Evolutionary conservation across 2,888 invertebrate species (phyloP), one percentile per base, ranked within the genome.

Genomic region (Epirrhoe alternata): DNA sequence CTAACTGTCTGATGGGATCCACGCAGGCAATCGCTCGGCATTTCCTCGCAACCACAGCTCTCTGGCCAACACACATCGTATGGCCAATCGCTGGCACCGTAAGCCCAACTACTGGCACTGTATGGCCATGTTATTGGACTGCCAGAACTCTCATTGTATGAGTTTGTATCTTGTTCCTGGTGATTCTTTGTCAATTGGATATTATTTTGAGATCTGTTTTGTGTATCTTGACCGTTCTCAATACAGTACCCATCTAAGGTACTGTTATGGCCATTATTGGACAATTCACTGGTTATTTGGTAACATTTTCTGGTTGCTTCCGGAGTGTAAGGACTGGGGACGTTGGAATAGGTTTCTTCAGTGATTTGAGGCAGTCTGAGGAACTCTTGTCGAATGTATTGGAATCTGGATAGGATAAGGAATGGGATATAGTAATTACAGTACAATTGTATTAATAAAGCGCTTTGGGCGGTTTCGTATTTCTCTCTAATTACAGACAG

Each of bases 1-100:
- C 88, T 87, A 83, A 88, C 88, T 77, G 80, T 80, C 83, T 75
- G 74, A 61, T 80, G 62, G 72, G 83, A 79, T 38, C 76, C 74
- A 70, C 76, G 57, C 47, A 67, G 61, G 69, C 71, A 66, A 51
- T 68, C 38, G 49, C 42, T 61, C 0, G 45, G 52, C 4, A 54
- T 55, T 8, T 47, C 31, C 4, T 52, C 53, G 17, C 60, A 57
- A 8, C 10, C 54, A 12, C 53, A 49, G 7, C 0, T 30, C 5
- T 56, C 65, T 6, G 47, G 6, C 47, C 14, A 12, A 47, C 5
- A 7, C 0, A 16, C 47, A 47, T 47, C 47, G 16, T 47, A 47
- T n/a, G 55, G 42, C 42, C 53, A 54, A 12, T 12, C 14, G 51
- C 33, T 30, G 52, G 3, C 47, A 38, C 7, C 30, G 12, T 54